Evolutionary conservation across 2,888 invertebrate genomes (phyloP), one percentile per base, ranked within the genome.

Genomic region (Euspilapteryx auroguttella): DNA sequence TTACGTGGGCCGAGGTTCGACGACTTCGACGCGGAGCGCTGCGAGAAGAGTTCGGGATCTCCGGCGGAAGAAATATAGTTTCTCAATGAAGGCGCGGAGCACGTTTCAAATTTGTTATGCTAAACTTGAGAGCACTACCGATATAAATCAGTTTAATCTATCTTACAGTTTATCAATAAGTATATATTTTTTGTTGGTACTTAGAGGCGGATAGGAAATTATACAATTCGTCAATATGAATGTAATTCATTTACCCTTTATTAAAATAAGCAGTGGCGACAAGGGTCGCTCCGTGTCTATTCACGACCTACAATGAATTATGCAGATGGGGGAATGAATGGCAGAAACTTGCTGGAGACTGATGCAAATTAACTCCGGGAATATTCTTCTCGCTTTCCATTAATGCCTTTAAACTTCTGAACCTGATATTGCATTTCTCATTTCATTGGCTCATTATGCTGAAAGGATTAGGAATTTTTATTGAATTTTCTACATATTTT

Each of bases 321-420:
- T 71, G 64, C 51, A 66, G 68, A 69, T 69, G 65, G 64, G 65
- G 58, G 55, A 65, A 52, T 64, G 61, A 66, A 68, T 65, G 52
- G 61, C 41, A 46, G 52, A 55, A 71, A 66, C 69, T 66, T 52
- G 53, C 47, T 57, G 48, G 55, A 49, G 57, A 59, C 53, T 57
- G 56, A 59, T 61, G 63, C 56, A 66, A 71, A 69, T 65, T 66
- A 64, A 65, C 64, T 65, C 47, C 39, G 45, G 40, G 47, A 54
- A 54, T 53, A 51, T 56, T 52, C 53, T 46, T 57, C 56, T 61
- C 42, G 58, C 51, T 55, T 62, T 59, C 57, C 59, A 59, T 59
- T 56, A 47, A 48, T 45, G 41, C 42, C 41, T 42, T 45, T 38
- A 55, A 65, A 50, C 63, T 66, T 17, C 17, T 55, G 49, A 47